Evolutionary conservation across 2,113 vertebrate genomes (phyloP).

Genomic region (Tragulus kanchil): DNA sequence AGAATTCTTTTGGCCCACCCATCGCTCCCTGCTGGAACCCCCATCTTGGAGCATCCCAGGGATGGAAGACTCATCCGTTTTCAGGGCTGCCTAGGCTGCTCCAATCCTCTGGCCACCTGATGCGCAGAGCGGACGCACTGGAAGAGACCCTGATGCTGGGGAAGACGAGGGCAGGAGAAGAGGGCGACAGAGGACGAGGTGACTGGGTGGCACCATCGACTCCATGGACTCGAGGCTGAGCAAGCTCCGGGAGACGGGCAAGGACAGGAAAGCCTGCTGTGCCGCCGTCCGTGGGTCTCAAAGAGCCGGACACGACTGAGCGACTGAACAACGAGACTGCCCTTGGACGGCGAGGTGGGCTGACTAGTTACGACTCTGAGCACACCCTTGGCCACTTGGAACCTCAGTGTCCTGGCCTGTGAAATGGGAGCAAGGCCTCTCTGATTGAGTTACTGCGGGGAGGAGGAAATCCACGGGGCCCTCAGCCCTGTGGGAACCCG

Average conservation of each 20-base stretch:
- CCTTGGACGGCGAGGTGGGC: not conserved
- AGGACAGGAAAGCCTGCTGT: not conserved
- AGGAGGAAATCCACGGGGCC: rapidly evolving
- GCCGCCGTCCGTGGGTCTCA: not conserved
- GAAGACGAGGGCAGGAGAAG: not conserved
- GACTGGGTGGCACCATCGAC: not conserved
- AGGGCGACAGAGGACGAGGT: not conserved
- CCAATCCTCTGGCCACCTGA: not conserved
- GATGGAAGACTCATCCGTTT: not conserved
- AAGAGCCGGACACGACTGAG: not conserved
- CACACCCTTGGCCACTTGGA: not conserved
- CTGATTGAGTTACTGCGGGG: not conserved
- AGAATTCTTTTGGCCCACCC: not conserved
- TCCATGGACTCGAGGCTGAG: not conserved
- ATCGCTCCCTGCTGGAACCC: not conserved
- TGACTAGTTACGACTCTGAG: not conserved
- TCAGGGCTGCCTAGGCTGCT: not conserved
- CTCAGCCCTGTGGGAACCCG: rapidly evolving
- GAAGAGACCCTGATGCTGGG: not conserved
- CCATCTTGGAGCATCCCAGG: not conserved
- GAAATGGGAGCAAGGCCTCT: not conserved
- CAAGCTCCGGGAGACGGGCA: not conserved
- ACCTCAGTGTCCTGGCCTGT: not conserved
- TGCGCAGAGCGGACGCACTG: not conserved
- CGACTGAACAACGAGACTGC: too few relatives aligned